Evolutionary conservation across 2,888 invertebrate species (phyloP).

Genomic region (Amphipoea oculea): DNA sequence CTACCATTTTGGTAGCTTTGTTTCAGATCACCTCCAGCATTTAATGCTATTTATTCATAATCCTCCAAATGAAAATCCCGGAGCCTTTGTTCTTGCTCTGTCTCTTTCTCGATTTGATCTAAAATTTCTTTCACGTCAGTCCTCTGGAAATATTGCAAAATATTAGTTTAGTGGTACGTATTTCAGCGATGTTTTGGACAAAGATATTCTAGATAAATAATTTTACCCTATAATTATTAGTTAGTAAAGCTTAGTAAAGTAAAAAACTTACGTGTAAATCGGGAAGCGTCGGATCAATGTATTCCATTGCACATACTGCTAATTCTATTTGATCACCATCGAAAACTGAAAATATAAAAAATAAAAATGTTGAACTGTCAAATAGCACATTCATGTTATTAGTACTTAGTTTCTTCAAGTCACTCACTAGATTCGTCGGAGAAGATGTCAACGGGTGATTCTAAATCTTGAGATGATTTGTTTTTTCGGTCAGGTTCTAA

Average conservation of each 20-base stretch:
- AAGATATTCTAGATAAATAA: neutral
- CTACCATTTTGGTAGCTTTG: slow-evolving; percentile 22
- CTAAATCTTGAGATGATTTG: neutral
- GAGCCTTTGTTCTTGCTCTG: slow-evolving; percentile 25
- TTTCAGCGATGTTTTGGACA: neutral
- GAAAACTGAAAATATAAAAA: slow-evolving; percentile 69
- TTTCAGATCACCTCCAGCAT: slow-evolving; percentile 19
- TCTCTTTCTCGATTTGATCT: slow-evolving; percentile 65
- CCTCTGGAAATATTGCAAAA: slow-evolving; percentile 66
- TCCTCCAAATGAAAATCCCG: slow-evolving; percentile 21
- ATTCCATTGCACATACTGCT: slow-evolving; percentile 68
- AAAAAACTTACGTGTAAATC: slow-evolving; percentile 73
- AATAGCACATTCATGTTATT: neutral
- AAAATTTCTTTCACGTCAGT: slow-evolving; percentile 73
- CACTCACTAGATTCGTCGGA: slow-evolving; percentile 74
- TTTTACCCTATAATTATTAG: neutral
- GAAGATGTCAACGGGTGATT: slow-evolving; percentile 65
- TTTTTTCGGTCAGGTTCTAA: neutral
- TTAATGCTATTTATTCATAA: slow-evolving; percentile 22
- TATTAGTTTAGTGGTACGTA: neutral
- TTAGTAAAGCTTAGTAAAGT: neutral
- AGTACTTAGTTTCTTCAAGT: neutral
- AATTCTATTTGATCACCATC: slow-evolving; percentile 69
- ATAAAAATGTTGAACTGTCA: neutral
- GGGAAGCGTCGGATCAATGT: slow-evolving; percentile 68